Conservation (phyloP, 1,140 invertebrate species). For the Mya arenaria region DNA sequence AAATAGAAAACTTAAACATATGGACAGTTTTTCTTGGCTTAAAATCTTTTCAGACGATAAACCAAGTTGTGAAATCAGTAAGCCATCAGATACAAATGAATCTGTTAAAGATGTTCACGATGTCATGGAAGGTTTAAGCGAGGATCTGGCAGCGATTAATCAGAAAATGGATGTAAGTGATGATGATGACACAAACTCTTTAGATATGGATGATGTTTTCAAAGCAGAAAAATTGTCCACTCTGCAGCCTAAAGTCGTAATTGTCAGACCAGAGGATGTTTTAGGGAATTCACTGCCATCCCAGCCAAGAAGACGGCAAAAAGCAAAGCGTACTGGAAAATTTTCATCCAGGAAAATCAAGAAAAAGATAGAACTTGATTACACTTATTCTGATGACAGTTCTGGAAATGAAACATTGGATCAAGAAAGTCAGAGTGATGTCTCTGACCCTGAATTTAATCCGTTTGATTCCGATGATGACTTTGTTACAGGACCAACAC, state of each 20-base stretch:
- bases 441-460: constrained; percentile 41
- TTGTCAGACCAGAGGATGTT: background rate
- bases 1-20: no score
- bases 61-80: no score
- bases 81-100: background rate
- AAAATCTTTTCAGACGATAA: constrained; percentile 38
- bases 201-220: constrained; percentile 52
- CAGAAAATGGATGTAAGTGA: constrained; percentile 43
- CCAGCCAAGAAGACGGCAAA: constrained; percentile 16
- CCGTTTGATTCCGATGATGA: constrained; percentile 48
- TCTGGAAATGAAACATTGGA: constrained; percentile 17
- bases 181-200: constrained; percentile 41
- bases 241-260: constrained; percentile 35
- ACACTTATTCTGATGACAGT: background rate
- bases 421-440: background rate
- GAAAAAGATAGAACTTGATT: constrained; percentile 15
- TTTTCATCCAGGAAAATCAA: constrained; percentile 22
- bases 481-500: constrained; percentile 15
- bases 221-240: constrained; percentile 22
- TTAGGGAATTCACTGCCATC: background rate
- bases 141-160: constrained; percentile 47
- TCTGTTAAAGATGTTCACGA: background rate
- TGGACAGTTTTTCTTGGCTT: constrained; percentile 51
- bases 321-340: constrained; percentile 42
- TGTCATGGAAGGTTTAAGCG: constrained; percentile 38